Base-by-base conservation (phyloP, 2,797 vertebrate genomes). In the Momotus momota region DNA sequence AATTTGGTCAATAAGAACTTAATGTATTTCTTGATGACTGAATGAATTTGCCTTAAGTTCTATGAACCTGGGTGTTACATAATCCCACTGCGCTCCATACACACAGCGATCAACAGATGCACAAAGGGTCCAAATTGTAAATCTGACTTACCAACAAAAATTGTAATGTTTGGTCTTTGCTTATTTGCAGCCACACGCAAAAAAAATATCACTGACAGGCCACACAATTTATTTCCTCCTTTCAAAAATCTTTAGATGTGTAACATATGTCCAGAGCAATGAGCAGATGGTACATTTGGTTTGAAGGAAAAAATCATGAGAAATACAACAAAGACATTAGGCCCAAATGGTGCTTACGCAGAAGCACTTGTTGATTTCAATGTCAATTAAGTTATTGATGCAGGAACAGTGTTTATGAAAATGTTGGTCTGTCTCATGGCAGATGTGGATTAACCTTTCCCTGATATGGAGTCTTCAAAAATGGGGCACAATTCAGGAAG, bases 281-380 rank as follows among this genome's bases (percentile, higher is more conserved):
- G 31, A 95, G 74, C 89, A 91, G 94, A 94, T 88, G 85, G 95
- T 78, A 6, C 21, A 12, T 49, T 77, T 80, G 14, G 45, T 80
- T 89, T 77, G 55, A 66, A 43, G 21, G 45, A 14, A 77, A 72
- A 81, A 81, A 29, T 16, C 3, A 4, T 64, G 52, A 77, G 65
- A 86, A 81, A 61, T 54, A 9, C 11, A 77, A 45, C n/a, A 84
- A 65, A 86, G 43, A 7, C n/a, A 82, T 40, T n/a, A 35, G 62
- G 45, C 60, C 48, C 40, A 35, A 66, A 58, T 2, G 0, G n/a
- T 26, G 46, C 31, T 74, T 8, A 13, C 7, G 5, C 6, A 2
- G n/a, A 80, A 73, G 41, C 27, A 60, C 49, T 43, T 25, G 22
- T 31, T 55, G 66, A 81, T 45, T 89, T 48, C 40, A 73, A 3